phyloP scores from a whole-genome alignment of 2,797 vertebrate species.

The Catharus ustulatus region DNA sequence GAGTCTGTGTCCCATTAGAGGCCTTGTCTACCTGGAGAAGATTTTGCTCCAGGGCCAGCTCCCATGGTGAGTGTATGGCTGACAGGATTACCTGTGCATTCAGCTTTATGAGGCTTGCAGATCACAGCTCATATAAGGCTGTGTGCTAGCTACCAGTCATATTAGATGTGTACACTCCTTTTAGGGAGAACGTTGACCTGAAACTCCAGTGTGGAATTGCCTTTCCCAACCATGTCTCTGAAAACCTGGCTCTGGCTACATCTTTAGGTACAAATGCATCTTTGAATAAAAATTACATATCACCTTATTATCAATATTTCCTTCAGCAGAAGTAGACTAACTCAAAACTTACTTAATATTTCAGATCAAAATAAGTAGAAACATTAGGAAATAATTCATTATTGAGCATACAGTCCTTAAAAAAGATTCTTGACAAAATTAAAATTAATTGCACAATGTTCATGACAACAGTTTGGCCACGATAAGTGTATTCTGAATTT shows the following conservation, averaged over 20 bases:
- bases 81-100: neutral
- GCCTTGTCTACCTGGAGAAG: neutral
- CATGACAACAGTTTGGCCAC: neutral
- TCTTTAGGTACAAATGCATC: neutral
- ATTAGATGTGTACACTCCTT: neutral
- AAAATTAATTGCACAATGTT: neutral
- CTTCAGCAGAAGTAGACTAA: neutral
- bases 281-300: neutral
- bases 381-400: neutral
- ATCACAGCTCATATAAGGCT: neutral
- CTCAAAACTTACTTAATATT: neutral
- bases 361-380: neutral
- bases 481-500: neutral
- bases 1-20: neutral
- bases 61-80: neutral
- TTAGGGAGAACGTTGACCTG: neutral
- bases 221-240: neutral
- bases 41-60: neutral
- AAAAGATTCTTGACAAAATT: neutral
- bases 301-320: neutral
- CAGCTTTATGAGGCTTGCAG: neutral
- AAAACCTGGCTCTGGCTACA: neutral
- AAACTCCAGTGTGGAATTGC: neutral
- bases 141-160: neutral
- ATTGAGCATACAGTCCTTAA: neutral